Evolutionary conservation across 2,888 invertebrate genomes (phyloP).

Genomic region (Sthenelais limicola): DNA sequence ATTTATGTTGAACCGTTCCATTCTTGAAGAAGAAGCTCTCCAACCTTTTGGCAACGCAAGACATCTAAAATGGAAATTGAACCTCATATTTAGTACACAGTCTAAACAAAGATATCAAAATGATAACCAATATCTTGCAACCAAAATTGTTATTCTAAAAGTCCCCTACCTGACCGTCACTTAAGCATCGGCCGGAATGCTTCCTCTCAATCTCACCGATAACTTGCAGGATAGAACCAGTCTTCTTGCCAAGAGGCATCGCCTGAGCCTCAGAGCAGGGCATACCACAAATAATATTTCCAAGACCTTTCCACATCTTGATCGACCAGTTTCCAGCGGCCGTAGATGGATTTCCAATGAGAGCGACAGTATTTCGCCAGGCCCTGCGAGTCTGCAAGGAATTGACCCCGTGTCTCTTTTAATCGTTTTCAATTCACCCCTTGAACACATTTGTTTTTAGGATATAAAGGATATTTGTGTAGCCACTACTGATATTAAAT

Average conservation of each 20-base stretch:
- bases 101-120: background rate
- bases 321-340: conserved; percentile 28
- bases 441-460: too few species aligned
- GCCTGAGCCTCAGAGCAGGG: conserved; percentile 11
- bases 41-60: conserved; percentile 2
- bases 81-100: background rate
- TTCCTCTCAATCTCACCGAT: background rate
- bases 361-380: background rate
- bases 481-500: too few species aligned
- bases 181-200: background rate
- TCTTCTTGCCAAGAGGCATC: conserved; percentile 5
- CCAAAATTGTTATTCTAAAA: background rate
- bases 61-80: conserved; percentile 1
- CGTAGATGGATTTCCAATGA: conserved; percentile 10
- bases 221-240: background rate
- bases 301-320: conserved; percentile 17
- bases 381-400: conserved; percentile 5
- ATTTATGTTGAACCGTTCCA: too few species aligned
- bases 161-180: conserved; percentile 14
- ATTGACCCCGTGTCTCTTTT: background rate
- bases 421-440: background rate
- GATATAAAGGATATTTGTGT: too few species aligned
- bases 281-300: conserved; percentile 3
- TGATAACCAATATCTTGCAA: background rate
- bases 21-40: conserved; percentile 12